phyloP scores from a whole-genome alignment of 2,797 vertebrate genomes.

The Knipowitschia caucasica region DNA sequence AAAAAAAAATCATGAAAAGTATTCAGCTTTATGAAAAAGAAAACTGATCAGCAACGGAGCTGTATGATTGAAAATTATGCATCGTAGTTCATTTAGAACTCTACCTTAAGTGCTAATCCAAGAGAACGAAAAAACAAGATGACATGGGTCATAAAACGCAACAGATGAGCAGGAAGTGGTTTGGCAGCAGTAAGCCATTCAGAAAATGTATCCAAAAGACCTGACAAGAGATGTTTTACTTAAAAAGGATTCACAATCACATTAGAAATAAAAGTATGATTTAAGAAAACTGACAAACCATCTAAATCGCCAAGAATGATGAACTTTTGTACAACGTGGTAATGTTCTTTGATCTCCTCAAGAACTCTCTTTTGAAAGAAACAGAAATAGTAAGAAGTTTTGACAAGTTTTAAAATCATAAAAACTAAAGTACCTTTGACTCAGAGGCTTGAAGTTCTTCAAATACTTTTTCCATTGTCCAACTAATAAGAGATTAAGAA shows the following conservation, averaged over 20 bases:
- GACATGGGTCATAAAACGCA: slow-evolving; percentile 94
- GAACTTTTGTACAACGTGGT: slow-evolving; percentile 94
- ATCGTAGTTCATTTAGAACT: background rate
- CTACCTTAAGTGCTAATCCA: slow-evolving; percentile 89
- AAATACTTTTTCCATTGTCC: slow-evolving; percentile 95
- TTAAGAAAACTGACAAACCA: slow-evolving; percentile 82
- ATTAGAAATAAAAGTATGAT: no score
- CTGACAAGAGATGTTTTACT: slow-evolving; percentile 53
- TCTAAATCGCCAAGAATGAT: slow-evolving; percentile 91
- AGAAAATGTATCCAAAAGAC: slow-evolving; percentile 89
- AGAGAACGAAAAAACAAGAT: slow-evolving; percentile 90
- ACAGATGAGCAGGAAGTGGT: slow-evolving; percentile 88
- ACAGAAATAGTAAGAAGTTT: slow-evolving; percentile 5
- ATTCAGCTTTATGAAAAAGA: no score
- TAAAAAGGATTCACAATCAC: background rate
- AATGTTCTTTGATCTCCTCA: slow-evolving; percentile 91
- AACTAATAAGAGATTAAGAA: slow-evolving; percentile 72
- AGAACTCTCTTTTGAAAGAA: slow-evolving; percentile 81
- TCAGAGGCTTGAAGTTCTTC: slow-evolving; percentile 94
- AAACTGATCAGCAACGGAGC: background rate
- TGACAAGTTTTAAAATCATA: background rate
- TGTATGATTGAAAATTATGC: background rate
- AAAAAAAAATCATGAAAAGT: background rate
- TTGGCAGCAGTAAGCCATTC: slow-evolving; percentile 85
- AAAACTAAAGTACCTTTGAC: slow-evolving; percentile 74